phyloP scores from a whole-genome alignment of 2,113 vertebrate species.

The Chrysemys picta region DNA sequence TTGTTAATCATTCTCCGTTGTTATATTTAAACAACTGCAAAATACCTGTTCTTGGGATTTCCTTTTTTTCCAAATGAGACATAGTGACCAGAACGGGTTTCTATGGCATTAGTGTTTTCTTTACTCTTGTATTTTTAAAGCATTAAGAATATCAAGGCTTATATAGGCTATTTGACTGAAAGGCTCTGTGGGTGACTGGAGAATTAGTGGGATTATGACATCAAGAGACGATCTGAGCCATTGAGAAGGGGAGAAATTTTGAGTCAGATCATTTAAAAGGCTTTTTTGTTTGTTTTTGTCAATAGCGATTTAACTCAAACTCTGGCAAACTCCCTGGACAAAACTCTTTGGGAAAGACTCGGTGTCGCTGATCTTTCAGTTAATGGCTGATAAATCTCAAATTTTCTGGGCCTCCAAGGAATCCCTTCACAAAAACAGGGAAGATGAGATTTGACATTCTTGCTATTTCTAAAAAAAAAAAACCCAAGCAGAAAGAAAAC shows the following conservation, averaged over 20 bases:
- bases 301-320: neutral
- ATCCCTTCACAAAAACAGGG: neutral
- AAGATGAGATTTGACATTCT: neutral
- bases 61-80: neutral
- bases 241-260: neutral
- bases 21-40: neutral
- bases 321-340: rapidly evolving
- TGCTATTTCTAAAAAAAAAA: neutral
- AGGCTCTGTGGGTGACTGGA: neutral
- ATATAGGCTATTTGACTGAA: neutral
- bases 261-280: neutral
- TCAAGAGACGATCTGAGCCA: neutral
- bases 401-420: neutral
- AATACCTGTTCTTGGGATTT: neutral
- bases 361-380: neutral
- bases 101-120: neutral
- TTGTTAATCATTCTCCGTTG: neutral
- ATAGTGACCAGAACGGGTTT: neutral
- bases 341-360: neutral
- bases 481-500: neutral
- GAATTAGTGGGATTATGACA: neutral
- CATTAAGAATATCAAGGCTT: neutral
- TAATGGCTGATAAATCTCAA: neutral
- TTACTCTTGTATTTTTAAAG: neutral
- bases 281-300: neutral